Base-by-base conservation (phyloP, 1,140 invertebrate species). In the Panagrolaimus sp. region DNA sequence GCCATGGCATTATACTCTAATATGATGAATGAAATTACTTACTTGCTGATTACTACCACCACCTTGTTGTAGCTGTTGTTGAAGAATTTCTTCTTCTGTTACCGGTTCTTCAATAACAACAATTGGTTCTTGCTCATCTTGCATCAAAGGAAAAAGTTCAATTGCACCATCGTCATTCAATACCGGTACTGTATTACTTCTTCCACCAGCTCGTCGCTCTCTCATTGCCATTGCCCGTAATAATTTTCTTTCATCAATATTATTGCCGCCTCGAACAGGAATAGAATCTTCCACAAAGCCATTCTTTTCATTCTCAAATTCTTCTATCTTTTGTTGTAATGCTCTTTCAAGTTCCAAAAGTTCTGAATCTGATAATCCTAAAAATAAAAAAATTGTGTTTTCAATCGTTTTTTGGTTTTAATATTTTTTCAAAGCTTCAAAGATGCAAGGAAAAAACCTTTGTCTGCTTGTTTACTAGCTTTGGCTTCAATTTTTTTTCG, bases 251-350 rank as follows among this genome's bases (percentile, higher is more conserved):
- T 57, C 51, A 57, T 57, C 27, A 11, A 25, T 11, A 11, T 20
- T 25, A n/a, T n/a, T n/a, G n/a, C n/a, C n/a, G n/a, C n/a, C n/a
- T 8, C 20, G 13, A 11, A 57, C 20, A 11, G 51, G 51, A 11
- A 57, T 27, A 11, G 51, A 14, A 57, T 57, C 51, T 27, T 57
- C 51, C n/a, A 57, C 51, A 27, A 25, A 57, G 51, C 51, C 51
- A 27, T 57, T 27, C 14, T 27, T 20, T 57, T 57, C 51, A 20
- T 25, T 27, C 20, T 57, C 51, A 57, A 25, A 57, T 57, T 20
- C 51, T 11, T 57, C 20, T 11, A 57, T 57, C 20, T 27, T 57
- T 11, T 20, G 27, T 16, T 57, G 51, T 16, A 57, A 57, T 11
- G 51, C 51, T 20, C 51, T 20, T 57, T 57, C 51, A 57, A 57